Evolutionary conservation across 2,888 invertebrate species (phyloP).

Genomic region (Carcina quercana): DNA sequence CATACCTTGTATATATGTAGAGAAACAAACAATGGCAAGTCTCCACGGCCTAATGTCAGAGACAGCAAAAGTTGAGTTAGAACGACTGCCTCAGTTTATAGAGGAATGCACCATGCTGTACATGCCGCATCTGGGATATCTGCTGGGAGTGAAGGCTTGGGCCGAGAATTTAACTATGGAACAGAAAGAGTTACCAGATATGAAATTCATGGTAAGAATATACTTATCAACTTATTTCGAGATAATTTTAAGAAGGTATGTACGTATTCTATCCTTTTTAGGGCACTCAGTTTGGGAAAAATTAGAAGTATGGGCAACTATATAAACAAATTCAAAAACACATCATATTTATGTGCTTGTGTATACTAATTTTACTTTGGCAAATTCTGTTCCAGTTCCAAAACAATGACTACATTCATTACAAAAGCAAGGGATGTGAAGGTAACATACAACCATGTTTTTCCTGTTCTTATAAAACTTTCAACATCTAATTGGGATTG

Average conservation of each 20-base stretch:
- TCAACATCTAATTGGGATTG: too few species aligned
- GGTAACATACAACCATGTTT: too few species aligned
- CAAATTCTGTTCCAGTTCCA: constrained; percentile 78
- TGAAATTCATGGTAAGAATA: constrained; percentile 81
- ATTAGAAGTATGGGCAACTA: too few species aligned
- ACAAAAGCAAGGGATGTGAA: constrained; percentile 80
- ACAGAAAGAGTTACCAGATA: constrained; percentile 76
- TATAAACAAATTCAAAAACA: too few species aligned
- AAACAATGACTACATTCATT: constrained; percentile 78
- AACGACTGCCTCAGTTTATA: constrained; percentile 78
- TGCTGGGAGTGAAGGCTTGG: constrained; percentile 84
- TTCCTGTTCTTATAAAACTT: too few species aligned
- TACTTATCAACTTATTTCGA: neutral
- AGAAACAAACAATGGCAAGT: constrained; percentile 79
- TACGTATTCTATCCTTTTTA: neutral
- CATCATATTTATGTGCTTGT: too few species aligned
- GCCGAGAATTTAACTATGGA: constrained; percentile 67
- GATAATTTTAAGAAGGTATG: neutral
- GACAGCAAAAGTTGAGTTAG: constrained; percentile 81
- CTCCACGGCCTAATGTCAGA: constrained; percentile 83
- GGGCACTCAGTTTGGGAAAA: too few species aligned
- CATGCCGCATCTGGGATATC: constrained; percentile 85
- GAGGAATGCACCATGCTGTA: constrained; percentile 79
- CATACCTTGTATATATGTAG: too few species aligned
- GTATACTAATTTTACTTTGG: too few species aligned